A percentile compares a stretch with the other conserved stretches of the same genome.
These are phyloP conservation scores for Halotydeus destructor DNA, from an alignment of 1,140 invertebrate genomes.

Conservation along the genomic window DNA sequence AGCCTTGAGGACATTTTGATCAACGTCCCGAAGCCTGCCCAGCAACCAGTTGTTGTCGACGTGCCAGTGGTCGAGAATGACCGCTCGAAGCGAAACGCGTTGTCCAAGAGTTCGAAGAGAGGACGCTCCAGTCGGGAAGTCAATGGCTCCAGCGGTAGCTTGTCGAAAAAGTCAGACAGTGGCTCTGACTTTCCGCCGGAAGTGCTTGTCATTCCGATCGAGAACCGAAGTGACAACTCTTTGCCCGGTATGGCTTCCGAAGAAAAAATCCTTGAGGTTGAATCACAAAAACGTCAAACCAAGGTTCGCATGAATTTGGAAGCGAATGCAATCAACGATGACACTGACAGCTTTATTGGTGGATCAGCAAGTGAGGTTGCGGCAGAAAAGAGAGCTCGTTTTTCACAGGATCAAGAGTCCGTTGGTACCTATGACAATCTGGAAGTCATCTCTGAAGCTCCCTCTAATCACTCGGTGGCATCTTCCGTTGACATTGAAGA, in stretches of 20 bases:
- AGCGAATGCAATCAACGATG: slow-evolving; percentile 3
- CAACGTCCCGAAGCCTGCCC: no score
- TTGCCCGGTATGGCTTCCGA: slow-evolving; percentile 45
- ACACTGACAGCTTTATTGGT: slow-evolving; percentile 4
- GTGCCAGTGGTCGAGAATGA: no score
- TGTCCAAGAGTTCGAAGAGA: not conserved
- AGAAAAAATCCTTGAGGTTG: slow-evolving; percentile 35
- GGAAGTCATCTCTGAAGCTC: slow-evolving; percentile 80
- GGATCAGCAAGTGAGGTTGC: slow-evolving; percentile 15
- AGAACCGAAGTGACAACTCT: slow-evolving; percentile 29
- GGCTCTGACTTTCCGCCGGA: no score
- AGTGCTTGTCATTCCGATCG: slow-evolving; percentile 44
- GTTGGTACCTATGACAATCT: slow-evolving; percentile 68
- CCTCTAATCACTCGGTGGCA: slow-evolving; percentile 81
- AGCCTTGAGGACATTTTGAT: not conserved
- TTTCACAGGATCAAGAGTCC: slow-evolving; percentile 71
- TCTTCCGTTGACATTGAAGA: slow-evolving; percentile 42
- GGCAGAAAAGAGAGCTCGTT: slow-evolving; percentile 31
- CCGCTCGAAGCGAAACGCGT: no score
- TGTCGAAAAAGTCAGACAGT: no score
- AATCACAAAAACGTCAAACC: slow-evolving; percentile 21
- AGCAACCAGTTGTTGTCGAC: no score
- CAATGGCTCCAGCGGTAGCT: not conserved
- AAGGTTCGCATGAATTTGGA: slow-evolving; percentile 19
- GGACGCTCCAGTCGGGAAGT: not conserved